These are phyloP conservation scores for Crossocerus cetratus DNA, from an alignment of 2,888 invertebrate genomes.

Conservation along the genomic window DNA sequence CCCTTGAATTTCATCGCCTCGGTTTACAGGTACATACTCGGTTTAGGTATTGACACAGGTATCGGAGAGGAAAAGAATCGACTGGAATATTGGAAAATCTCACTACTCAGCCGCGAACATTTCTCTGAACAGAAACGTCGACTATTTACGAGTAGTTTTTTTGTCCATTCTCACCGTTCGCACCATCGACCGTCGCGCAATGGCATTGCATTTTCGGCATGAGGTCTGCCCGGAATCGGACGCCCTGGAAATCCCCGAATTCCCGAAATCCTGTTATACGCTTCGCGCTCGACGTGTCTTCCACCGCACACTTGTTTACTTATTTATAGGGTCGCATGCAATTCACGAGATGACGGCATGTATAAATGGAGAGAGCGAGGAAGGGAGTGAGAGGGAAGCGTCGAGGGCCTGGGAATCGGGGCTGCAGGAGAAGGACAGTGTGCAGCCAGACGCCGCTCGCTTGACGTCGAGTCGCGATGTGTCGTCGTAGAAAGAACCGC, in stretches of 20 bases:
- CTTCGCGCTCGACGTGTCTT: slow-evolving; percentile 1
- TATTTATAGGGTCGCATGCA: slow-evolving; percentile 15
- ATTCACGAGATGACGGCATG: not conserved
- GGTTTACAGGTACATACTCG: no score
- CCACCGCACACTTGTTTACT: slow-evolving; percentile 28
- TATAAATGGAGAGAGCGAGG: no score
- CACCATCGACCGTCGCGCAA: not conserved
- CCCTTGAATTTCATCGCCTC: no score
- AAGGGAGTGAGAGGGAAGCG: no score
- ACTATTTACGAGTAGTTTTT: not conserved
- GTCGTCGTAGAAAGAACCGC: slow-evolving; percentile 5
- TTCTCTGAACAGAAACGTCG: not conserved
- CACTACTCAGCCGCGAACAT: not conserved
- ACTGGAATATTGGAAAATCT: no score
- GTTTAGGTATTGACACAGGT: no score
- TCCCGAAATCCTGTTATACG: slow-evolving; percentile 30
- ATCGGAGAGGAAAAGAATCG: no score
- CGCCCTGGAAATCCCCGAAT: slow-evolving; percentile 15
- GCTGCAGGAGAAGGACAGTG: no score
- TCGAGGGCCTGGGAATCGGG: no score
- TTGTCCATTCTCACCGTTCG: not conserved
- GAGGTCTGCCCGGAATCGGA: not conserved
- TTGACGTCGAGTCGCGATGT: slow-evolving; percentile 7
- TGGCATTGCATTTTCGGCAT: slow-evolving; percentile 4
- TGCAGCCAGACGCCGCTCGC: not conserved